Conservation (phyloP, 1,140 invertebrate genomes). For the Branchinecta lynchi region DNA sequence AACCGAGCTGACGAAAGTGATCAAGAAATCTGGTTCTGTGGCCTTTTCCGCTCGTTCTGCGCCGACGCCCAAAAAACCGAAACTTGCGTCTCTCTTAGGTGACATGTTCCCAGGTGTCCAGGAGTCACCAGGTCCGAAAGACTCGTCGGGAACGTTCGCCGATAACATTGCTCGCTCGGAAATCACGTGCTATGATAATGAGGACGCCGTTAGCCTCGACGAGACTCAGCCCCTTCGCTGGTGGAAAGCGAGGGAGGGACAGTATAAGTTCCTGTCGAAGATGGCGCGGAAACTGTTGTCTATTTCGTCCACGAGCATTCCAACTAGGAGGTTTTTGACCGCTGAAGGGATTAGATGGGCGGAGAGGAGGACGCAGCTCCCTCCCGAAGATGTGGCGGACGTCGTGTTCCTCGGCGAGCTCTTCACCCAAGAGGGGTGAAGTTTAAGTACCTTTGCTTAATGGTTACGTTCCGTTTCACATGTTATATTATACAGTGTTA, state of each 20-base stretch:
- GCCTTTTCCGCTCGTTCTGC: background rate
- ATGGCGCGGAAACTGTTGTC: slow-evolving; percentile 16
- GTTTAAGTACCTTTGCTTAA: background rate
- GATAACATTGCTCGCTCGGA: slow-evolving; percentile 20
- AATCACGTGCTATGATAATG: slow-evolving; percentile 19
- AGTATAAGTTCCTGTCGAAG: slow-evolving; percentile 21
- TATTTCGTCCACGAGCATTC: slow-evolving; percentile 16
- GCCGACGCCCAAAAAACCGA: slow-evolving; percentile 16
- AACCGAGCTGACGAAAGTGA: slow-evolving; percentile 19
- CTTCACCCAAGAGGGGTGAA: background rate
- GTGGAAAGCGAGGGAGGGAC: slow-evolving; percentile 20
- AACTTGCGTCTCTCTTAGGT: slow-evolving; percentile 16
- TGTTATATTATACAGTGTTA: too few species aligned
- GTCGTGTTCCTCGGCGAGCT: slow-evolving; percentile 17
- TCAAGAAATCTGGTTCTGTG: slow-evolving; percentile 15
- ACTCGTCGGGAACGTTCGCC: background rate
- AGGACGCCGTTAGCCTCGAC: slow-evolving; percentile 19
- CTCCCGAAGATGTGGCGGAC: slow-evolving; percentile 18
- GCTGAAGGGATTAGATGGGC: slow-evolving; percentile 17
- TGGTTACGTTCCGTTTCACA: too few species aligned
- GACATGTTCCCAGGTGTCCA: slow-evolving; percentile 18
- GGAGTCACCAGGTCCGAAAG: slow-evolving; percentile 7
- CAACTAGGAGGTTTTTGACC: slow-evolving; percentile 17
- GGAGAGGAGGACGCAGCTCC: slow-evolving; percentile 15
- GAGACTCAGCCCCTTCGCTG: slow-evolving; percentile 19